Evolutionary conservation across 2,888 invertebrate species (phyloP), one percentile per base, ranked within the genome.

Genomic region (Rhingia rostrata): DNA sequence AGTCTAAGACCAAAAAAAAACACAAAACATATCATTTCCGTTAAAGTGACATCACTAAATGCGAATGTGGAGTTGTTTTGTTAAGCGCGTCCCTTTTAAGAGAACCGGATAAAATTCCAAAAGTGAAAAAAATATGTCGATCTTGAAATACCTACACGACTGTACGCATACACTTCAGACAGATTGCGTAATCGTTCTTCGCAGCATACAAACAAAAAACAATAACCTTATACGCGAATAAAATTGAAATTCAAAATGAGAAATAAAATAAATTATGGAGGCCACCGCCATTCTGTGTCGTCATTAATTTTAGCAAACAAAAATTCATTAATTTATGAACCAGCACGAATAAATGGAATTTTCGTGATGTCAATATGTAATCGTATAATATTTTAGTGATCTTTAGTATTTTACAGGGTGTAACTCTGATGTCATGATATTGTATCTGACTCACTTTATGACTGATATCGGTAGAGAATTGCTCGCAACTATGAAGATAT

Each of bases 141-240:
- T 54, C 74, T 58, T 74, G 64, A 64, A 49, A 64, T 58, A 64
- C n/a, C n/a, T n/a, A n/a, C 56, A 64, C 32, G 56, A 58, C 45
- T 33, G 12, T 54, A 10, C 45, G 45, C 54, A 45, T 32, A 54
- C 64, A 70, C 63, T 78, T 49, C 51, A 12, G 7, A 70, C 14
- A 30, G 56, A 78, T 78, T 78, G 51, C 70, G 78, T 70, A 78
- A 78, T 43, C 74, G 33, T 41, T 49, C 33, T 32, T 47, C 56
- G 54, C 63, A 60, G 14, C 14, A 43, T 37, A 12, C 9, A 32
- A 33, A 12, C n/a, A 41, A 39, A 39, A 39, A 53, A n/a, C 39
- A 6, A 49, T n/a, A 37, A n/a, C 6, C 12, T 30, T 37, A 47
- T 41, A 12, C 22, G 35, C 32, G 54, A 73, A 53, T 53, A 58